A percentile compares a stretch with the other conserved stretches of the same genome.
Evolutionary conservation across 2,797 vertebrate species (phyloP).

Genomic region (Okamejei kenojei): DNA sequence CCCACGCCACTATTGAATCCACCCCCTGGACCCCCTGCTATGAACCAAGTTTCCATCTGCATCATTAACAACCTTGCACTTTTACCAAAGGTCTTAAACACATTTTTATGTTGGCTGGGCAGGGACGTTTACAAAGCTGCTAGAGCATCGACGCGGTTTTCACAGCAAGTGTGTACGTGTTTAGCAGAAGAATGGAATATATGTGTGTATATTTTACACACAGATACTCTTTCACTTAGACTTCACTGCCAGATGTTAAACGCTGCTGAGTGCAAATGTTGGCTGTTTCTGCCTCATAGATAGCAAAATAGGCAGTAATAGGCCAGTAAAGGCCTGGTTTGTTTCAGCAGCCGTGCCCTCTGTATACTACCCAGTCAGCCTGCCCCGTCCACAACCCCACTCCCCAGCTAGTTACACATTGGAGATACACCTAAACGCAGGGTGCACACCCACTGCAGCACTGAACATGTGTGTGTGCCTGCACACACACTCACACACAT

Average conservation of each 20-base stretch:
- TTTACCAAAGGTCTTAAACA: background rate
- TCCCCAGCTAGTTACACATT: too few relatives aligned
- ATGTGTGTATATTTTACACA: background rate
- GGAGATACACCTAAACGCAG: background rate
- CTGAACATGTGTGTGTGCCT: too few relatives aligned
- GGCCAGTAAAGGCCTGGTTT: background rate
- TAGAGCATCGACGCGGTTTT: background rate
- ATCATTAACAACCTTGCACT: background rate
- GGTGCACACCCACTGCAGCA: background rate
- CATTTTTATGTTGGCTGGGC: background rate
- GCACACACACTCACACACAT: too few relatives aligned
- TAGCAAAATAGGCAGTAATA: background rate
- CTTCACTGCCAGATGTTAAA: conserved; percentile 6
- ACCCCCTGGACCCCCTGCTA: too few relatives aligned
- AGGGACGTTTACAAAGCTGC: background rate
- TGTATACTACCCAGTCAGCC: background rate
- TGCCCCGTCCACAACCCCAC: background rate
- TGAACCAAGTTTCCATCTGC: background rate
- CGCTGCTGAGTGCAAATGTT: background rate
- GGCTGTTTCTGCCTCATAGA: background rate
- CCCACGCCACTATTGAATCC: too few relatives aligned
- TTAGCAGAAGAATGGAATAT: too few relatives aligned
- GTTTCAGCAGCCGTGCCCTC: background rate
- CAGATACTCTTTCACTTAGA: background rate
- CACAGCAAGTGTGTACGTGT: background rate